Conservation (phyloP, 2,797 vertebrate species). For the Typhlichthys subterraneus region DNA sequence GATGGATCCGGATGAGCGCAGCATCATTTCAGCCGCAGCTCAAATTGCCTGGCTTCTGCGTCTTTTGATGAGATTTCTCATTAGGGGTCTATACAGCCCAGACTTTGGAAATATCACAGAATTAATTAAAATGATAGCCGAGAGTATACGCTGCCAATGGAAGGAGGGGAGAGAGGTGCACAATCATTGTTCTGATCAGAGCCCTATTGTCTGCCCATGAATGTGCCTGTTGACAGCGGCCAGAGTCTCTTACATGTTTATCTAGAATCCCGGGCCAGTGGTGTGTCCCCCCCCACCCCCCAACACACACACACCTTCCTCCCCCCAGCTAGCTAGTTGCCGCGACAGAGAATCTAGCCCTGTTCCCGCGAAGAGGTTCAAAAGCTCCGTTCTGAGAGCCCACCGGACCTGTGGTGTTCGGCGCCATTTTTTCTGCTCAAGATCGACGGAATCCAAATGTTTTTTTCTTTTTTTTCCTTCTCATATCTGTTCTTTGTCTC, state of each 20-base stretch:
- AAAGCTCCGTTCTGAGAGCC: constrained; percentile 64
- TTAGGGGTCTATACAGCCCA: constrained; percentile 75
- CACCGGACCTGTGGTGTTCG: constrained; percentile 35
- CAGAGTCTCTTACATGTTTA: constrained; percentile 66
- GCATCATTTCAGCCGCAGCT: constrained; percentile 50
- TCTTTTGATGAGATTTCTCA: constrained; percentile 80
- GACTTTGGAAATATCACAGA: constrained; percentile 78
- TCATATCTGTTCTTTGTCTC: constrained; percentile 39
- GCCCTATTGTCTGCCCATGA: constrained; percentile 72
- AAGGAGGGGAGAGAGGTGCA: constrained; percentile 52
- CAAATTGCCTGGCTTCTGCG: constrained; percentile 68
- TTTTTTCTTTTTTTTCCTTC: constrained; percentile 10
- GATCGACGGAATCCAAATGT: constrained; percentile 47
- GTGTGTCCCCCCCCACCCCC: constrained; percentile 22
- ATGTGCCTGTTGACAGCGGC: constrained; percentile 65
- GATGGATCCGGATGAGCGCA: constrained; percentile 40
- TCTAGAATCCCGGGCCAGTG: constrained; percentile 61
- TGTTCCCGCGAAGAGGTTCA: constrained; percentile 61
- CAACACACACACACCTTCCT: too few species aligned
- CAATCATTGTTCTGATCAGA: constrained; percentile 81
- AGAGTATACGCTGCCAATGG: constrained; percentile 66
- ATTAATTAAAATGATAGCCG: constrained; percentile 82
- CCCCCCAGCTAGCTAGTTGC: constrained; percentile 34
- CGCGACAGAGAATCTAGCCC: constrained; percentile 70
- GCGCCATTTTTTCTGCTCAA: constrained; percentile 57